Conservation (phyloP, 2,888 invertebrate species). For the Agrochola litura region DNA sequence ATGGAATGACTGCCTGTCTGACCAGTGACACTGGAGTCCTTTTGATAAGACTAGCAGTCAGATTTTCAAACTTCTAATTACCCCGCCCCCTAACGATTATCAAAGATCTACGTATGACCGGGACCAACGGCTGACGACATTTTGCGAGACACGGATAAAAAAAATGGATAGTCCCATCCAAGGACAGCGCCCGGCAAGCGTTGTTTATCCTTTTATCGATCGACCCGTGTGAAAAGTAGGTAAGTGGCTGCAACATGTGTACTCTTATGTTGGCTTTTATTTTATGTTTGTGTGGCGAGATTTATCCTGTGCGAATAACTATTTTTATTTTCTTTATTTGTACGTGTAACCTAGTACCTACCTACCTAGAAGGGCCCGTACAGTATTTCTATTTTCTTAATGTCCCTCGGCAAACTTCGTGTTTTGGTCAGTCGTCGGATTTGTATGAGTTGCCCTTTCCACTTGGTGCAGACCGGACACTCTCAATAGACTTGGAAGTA, state of each 20-base stretch:
- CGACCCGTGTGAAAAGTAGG: background rate
- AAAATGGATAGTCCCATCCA: background rate
- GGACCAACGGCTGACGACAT: background rate
- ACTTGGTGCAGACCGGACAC: too few species aligned
- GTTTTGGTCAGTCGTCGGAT: too few species aligned
- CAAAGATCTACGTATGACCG: background rate
- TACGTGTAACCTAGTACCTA: background rate
- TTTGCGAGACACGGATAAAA: too few species aligned
- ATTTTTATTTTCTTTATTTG: background rate
- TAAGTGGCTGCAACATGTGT: background rate
- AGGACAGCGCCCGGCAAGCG: background rate
- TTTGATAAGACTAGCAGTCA: background rate
- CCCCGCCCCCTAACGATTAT: background rate
- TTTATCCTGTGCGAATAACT: background rate
- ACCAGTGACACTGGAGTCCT: background rate
- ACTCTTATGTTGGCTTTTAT: background rate
- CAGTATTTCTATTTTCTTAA: too few species aligned
- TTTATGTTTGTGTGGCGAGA: background rate
- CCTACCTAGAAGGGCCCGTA: too few species aligned
- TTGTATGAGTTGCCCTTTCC: too few species aligned
- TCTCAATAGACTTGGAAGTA: too few species aligned
- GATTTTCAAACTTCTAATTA: background rate
- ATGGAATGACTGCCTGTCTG: background rate
- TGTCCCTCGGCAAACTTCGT: too few species aligned
- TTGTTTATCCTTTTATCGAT: background rate